phyloP scores from a whole-genome alignment of 2,797 vertebrate species.

The Peromyscus melanophrys region DNA sequence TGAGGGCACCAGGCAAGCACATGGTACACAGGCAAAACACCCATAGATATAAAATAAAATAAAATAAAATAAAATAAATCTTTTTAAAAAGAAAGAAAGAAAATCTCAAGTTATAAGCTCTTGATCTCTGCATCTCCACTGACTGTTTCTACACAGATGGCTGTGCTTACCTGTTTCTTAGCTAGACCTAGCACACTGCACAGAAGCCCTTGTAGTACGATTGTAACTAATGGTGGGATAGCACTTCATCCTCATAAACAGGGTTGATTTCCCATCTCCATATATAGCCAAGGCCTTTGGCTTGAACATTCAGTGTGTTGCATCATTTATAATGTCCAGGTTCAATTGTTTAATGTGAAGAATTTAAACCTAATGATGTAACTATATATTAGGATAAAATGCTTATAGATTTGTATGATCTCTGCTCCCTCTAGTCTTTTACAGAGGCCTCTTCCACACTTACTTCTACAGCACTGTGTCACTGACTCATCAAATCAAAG shows the following conservation, averaged over 20 bases:
- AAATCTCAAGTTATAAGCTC: conserved; percentile 7
- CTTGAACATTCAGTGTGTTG: background rate
- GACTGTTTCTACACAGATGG: background rate
- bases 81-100: background rate
- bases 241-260: background rate
- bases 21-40: background rate
- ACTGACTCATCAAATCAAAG: background rate
- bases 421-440: background rate
- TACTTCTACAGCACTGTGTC: background rate
- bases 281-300: background rate
- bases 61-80: background rate
- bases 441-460: background rate
- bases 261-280: background rate
- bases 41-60: background rate
- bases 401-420: background rate
- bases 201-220: background rate
- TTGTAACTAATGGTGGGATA: background rate
- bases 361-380: conserved; percentile 2
- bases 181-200: conserved; percentile 4
- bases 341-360: background rate
- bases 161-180: conserved; percentile 1
- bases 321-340: conserved; percentile 15
- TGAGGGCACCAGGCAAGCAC: background rate
- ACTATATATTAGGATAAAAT: background rate
- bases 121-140: background rate